Base-by-base conservation (phyloP, 2,797 vertebrate genomes). In the Perodicticus potto region DNA sequence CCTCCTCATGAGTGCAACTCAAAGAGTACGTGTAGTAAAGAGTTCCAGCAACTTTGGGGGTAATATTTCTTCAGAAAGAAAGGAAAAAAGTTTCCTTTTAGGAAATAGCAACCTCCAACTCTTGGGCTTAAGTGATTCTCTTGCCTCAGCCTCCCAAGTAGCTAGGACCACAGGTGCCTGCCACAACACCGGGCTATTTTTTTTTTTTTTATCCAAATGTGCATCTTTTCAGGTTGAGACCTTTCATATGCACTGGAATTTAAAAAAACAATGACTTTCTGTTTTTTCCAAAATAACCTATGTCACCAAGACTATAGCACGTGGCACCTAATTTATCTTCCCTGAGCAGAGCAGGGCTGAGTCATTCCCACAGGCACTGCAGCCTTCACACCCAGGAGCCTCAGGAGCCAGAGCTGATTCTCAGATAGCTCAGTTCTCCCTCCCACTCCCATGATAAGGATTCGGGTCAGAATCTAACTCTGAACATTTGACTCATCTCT, bases 241-340 rank as follows among this genome's bases (percentile, higher is more conserved):
- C 57, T 93, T 92, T 67, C 14, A 43, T 29, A n/a, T 9, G 53
- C 34, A 32, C 22, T 43, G 69, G 45, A 29, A 89, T 49, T 61
- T 49, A 43, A 63, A 61, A 25, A 61, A 45, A 45, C 80, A 61
- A 32, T 74, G 69, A 53, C 55, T 77, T 80, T 95, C 73, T 89
- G 20, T 86, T 83, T 13, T 32, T 49, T 12, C 40, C 19, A 37
- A 69, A 81, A 86, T 70, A 94, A 91, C 25, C 61, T 22, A 32
- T 67, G 45, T 85, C 27, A 90, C 37, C 81, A 70, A 78, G 86
- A 89, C 67, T 55, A 65, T 86, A 93, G 37, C 91, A 91, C 5
- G 0, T 69, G 91, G 19, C 27, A n/a, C 86, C 61, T 22, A 23
- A 40, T 77, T 94, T 91, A 81, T 92, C 93, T 87, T 86, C 69